Conservation (phyloP, 2,888 invertebrate species). For the Psylliodes chrysocephalus region DNA sequence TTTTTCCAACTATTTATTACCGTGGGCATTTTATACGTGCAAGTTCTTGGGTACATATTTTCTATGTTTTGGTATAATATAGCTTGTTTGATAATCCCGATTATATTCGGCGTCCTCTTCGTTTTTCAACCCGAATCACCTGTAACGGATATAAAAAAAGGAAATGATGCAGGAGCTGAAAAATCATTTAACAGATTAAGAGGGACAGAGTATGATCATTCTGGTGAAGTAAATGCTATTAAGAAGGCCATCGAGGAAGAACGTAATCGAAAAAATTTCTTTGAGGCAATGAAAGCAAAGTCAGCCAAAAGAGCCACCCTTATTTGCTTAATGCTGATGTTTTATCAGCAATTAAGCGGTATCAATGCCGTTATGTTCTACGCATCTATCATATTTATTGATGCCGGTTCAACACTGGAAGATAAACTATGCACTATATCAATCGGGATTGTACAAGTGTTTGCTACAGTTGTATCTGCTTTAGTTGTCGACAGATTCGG, state of each 20-base stretch:
- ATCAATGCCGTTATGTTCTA: constrained; percentile 88
- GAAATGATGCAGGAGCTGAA: constrained; percentile 73
- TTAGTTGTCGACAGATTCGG: constrained; percentile 83
- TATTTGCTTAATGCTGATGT: constrained; percentile 83
- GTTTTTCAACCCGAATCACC: constrained; percentile 91
- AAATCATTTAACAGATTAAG: constrained; percentile 77
- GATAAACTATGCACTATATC: constrained; percentile 59
- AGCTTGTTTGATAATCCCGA: constrained; percentile 73
- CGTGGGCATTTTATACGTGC: constrained; percentile 83
- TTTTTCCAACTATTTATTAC: constrained; percentile 89
- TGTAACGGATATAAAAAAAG: constrained; percentile 74
- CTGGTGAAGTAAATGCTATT: constrained; percentile 65
- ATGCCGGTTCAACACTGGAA: constrained; percentile 70
- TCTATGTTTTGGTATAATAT: constrained; percentile 71
- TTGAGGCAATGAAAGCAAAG: constrained; percentile 69
- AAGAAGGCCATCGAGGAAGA: constrained; percentile 67
- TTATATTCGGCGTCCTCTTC: constrained; percentile 77
- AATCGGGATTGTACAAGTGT: constrained; percentile 83
- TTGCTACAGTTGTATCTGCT: constrained; percentile 78
- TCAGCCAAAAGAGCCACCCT: constrained; percentile 73
- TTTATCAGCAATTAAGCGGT: constrained; percentile 87
- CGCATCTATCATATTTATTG: constrained; percentile 75
- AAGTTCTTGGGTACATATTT: constrained; percentile 72
- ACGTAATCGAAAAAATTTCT: constrained; percentile 68
- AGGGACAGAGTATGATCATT: constrained; percentile 75